A percentile compares a stretch with the other conserved stretches of the same genome.
phyloP scores from a whole-genome alignment of 2,797 vertebrate species.

The Muscicapa comitata region DNA sequence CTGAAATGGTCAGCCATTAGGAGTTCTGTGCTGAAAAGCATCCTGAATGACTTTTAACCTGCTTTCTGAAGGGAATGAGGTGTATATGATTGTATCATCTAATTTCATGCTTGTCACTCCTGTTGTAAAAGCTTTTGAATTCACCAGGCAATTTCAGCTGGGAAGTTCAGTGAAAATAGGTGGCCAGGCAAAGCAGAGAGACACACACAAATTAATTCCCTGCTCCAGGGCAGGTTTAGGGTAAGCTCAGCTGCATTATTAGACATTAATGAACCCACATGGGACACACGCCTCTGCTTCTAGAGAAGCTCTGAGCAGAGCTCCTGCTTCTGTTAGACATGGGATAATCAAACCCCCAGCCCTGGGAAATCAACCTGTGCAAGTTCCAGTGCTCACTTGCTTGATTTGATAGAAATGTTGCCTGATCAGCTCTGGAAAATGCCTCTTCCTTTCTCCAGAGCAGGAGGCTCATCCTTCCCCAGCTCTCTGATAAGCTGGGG shows the following conservation, averaged over 20 bases:
- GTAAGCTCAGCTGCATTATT: conserved; percentile 7
- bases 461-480: not conserved
- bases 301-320: not conserved
- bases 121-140: conserved; percentile 12
- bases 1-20: not conserved
- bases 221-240: not conserved
- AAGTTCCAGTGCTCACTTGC: not conserved
- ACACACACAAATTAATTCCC: conserved; percentile 12
- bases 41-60: not conserved
- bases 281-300: not conserved
- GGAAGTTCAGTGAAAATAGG: not conserved
- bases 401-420: not conserved
- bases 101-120: not conserved
- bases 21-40: not conserved
- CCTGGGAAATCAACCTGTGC: not conserved
- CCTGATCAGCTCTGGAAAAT: not conserved
- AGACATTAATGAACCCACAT: conserved; percentile 1
- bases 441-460: not conserved
- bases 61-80: not conserved
- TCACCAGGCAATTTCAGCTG: not conserved
- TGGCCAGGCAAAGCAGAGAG: not conserved
- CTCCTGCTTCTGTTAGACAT: not conserved
- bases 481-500: not conserved
- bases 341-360: not conserved
- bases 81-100: not conserved